Conservation (phyloP, 2,888 invertebrate genomes). For the Apamea monoglypha region DNA sequence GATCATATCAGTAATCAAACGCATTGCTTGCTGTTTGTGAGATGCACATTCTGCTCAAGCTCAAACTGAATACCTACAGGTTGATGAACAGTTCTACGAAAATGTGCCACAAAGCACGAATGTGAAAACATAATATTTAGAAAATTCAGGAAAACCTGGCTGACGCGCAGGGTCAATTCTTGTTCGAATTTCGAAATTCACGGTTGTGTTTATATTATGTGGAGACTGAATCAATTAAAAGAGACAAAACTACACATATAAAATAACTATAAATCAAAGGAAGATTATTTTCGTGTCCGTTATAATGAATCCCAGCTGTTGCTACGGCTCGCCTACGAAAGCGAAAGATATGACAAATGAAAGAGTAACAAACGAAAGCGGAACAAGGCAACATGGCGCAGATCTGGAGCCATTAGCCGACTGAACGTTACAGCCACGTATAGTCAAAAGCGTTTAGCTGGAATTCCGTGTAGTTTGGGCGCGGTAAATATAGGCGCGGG, state of each 20-base stretch:
- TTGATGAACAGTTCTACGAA: neutral
- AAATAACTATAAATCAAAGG: conserved; percentile 24
- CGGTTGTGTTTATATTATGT: neutral
- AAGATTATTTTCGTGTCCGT: neutral
- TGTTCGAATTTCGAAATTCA: neutral
- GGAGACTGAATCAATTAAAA: conserved; percentile 12
- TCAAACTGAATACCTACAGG: neutral
- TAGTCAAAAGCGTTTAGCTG: conserved; percentile 58
- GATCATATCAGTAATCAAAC: conserved; percentile 6
- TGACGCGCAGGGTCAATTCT: neutral
- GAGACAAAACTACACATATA: conserved; percentile 3
- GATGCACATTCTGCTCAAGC: neutral
- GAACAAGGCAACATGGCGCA: conserved; percentile 10
- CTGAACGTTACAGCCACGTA: conserved; percentile 43
- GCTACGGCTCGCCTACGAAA: conserved; percentile 2
- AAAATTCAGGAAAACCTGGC: neutral
- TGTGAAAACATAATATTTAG: conserved; percentile 9
- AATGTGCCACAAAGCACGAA: neutral
- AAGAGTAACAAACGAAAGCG: conserved; percentile 29
- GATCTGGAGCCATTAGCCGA: conserved; percentile 28
- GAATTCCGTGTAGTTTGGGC: conserved; percentile 51
- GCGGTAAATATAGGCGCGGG: conserved; percentile 63
- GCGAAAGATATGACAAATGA: conserved; percentile 25
- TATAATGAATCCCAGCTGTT: conserved; percentile 24
- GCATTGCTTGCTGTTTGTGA: neutral